A percentile compares a stretch with the other conserved stretches of the same genome.
Conservation (phyloP, 2,888 invertebrate species). For the Macaria notata region DNA sequence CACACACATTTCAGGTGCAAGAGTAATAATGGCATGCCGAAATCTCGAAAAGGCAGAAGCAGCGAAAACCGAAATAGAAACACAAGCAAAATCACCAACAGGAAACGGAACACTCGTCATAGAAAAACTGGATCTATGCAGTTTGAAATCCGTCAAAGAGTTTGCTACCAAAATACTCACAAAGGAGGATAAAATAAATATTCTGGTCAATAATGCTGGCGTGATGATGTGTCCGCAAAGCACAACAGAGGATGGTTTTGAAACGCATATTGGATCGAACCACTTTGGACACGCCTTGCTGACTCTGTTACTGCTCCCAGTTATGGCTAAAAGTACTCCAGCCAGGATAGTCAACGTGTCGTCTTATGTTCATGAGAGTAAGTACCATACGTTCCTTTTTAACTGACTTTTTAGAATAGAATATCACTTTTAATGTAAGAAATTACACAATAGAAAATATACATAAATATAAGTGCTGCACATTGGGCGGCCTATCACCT, state of each 20-base stretch:
- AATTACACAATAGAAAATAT: no score
- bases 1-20: conserved; percentile 60
- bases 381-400: conserved; percentile 29
- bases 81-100: conserved; percentile 36
- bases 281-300: conserved; percentile 85
- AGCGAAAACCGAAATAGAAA: conserved; percentile 76
- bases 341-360: conserved; percentile 85
- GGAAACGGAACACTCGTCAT: conserved; percentile 55
- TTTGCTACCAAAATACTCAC: conserved; percentile 72
- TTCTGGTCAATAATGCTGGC: conserved; percentile 86
- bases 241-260: conserved; percentile 85
- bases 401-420: no score
- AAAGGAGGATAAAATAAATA: conserved; percentile 74
- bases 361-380: conserved; percentile 78
- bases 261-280: conserved; percentile 86
- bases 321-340: conserved; percentile 80
- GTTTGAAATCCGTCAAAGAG: conserved; percentile 78
- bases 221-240: conserved; percentile 85
- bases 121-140: conserved; percentile 79
- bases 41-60: conserved; percentile 68
- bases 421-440: no score
- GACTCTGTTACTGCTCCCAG: conserved; percentile 82
- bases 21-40: conserved; percentile 77
- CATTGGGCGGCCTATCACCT: no score
- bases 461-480: no score